A percentile compares a stretch with the other conserved stretches of the same genome.
phyloP scores from a whole-genome alignment of 2,113 vertebrate genomes.

The Cromileptes altivelis region DNA sequence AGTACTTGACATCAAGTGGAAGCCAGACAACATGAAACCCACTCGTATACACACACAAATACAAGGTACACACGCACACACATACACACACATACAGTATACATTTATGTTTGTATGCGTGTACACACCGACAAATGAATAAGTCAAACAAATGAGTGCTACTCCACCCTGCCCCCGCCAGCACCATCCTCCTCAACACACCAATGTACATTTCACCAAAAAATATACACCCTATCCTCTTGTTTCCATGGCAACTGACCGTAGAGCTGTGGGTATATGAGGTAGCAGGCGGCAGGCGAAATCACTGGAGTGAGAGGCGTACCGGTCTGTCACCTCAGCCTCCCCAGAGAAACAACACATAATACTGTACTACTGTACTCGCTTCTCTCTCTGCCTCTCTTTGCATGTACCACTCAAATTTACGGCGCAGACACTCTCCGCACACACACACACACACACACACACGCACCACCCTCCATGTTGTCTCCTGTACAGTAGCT shows the following conservation, averaged over 20 bases:
- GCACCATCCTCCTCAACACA: conserved; percentile 24
- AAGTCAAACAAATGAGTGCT: conserved; percentile 38
- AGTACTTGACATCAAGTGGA: conserved; percentile 61
- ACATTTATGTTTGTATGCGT: not conserved
- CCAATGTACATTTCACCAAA: conserved; percentile 70
- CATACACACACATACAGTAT: not conserved
- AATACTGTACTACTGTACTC: conserved; percentile 77
- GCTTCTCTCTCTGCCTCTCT: conserved; percentile 24
- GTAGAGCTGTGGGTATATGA: conserved; percentile 77
- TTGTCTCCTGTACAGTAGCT: conserved; percentile 14
- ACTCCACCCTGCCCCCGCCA: not conserved
- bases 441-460: conserved; percentile 6
- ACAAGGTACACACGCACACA: conserved; percentile 1
- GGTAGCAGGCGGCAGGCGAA: conserved; percentile 71
- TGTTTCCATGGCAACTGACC: conserved; percentile 87
- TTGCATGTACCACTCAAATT: conserved; percentile 13
- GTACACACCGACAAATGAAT: conserved; percentile 18
- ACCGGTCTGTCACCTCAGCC: conserved; percentile 77
- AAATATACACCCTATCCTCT: conserved; percentile 77
- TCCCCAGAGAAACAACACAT: conserved; percentile 69
- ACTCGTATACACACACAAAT: conserved; percentile 1
- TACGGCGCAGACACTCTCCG: conserved; percentile 5
- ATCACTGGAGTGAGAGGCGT: conserved; percentile 76
- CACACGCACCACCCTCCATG: conserved; percentile 13
- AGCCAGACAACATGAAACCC: conserved; percentile 33